Percentiles rank a stretch among this genome's conserved stretches.
These are phyloP conservation scores for Artibeus jamaicensis DNA, from an alignment of 2,797 vertebrate species.

Conservation along the genomic window DNA sequence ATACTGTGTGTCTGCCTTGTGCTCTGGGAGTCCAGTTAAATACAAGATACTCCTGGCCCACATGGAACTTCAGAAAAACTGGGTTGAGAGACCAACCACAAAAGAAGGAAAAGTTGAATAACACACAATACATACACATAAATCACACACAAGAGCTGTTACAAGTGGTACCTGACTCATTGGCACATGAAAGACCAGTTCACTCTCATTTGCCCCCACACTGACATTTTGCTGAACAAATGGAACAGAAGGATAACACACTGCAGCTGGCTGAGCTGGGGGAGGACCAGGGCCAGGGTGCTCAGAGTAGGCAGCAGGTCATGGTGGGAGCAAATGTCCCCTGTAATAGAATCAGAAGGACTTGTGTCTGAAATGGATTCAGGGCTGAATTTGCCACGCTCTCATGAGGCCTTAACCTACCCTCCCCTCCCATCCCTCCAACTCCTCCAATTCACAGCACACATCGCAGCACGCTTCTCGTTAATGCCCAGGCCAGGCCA, in stretches of 20 bases:
- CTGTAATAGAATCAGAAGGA: neutral
- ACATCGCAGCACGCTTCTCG: neutral
- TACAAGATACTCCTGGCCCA: neutral
- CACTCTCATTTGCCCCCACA: constrained; percentile 66
- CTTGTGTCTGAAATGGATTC: neutral
- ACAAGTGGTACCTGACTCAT: constrained; percentile 66
- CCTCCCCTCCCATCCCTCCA: too few relatives aligned
- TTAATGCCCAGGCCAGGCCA: neutral
- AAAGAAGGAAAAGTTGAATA: constrained; percentile 40
- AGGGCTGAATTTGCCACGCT: neutral
- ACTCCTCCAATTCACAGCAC: too few relatives aligned
- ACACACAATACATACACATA: neutral
- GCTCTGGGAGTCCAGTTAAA: neutral
- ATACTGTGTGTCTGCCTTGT: accelerated
- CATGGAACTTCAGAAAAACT: neutral
- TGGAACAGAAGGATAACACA: neutral
- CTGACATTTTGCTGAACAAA: constrained; percentile 61
- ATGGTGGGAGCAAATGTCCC: accelerated
- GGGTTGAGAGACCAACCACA: neutral
- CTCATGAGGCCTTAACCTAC: too few relatives aligned
- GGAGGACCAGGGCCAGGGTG: neutral
- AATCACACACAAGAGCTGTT: constrained; percentile 13
- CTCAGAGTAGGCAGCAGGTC: neutral
- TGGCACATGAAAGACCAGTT: constrained; percentile 44
- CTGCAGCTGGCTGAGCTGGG: neutral